A percentile compares a stretch with the other conserved stretches of the same genome.
These are phyloP conservation scores for Allobates femoralis DNA, from an alignment of 2,797 vertebrate genomes.

Conservation along the genomic window DNA sequence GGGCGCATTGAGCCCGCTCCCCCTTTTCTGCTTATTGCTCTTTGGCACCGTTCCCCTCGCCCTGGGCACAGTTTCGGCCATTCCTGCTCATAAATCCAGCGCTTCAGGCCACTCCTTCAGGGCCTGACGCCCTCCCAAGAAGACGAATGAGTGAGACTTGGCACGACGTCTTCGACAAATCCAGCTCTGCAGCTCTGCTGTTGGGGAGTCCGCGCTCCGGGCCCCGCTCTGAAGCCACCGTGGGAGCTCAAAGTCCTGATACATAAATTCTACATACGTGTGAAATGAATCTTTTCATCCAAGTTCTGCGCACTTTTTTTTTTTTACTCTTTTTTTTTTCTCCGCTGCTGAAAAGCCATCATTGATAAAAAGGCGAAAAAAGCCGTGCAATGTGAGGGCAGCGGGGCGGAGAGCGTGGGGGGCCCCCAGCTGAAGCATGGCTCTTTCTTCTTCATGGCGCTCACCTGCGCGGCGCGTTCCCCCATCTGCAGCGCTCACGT, in stretches of 20 bases:
- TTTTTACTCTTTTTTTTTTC: slow-evolving; percentile 40
- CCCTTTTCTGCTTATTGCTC: slow-evolving; percentile 35
- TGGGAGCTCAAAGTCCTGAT: slow-evolving; percentile 57
- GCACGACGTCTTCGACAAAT: slow-evolving; percentile 56
- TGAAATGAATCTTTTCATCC: slow-evolving; percentile 64
- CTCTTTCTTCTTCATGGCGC: slow-evolving; percentile 23
- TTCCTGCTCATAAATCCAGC: slow-evolving; percentile 59
- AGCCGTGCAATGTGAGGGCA: slow-evolving; percentile 30
- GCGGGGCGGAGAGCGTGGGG: slow-evolving; percentile 43
- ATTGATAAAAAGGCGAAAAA: slow-evolving; percentile 47
- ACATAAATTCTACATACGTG: slow-evolving; percentile 62
- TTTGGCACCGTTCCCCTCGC: slow-evolving; percentile 37
- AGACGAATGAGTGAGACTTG: slow-evolving; percentile 57
- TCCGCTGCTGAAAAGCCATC: slow-evolving; percentile 54
- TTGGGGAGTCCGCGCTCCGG: slow-evolving; percentile 46
- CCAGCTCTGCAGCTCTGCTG: slow-evolving; percentile 51
- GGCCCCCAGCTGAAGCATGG: slow-evolving; percentile 26
- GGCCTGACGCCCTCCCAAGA: slow-evolving; percentile 61
- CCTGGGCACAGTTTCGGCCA: slow-evolving; percentile 55
- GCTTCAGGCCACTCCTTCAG: slow-evolving; percentile 56
- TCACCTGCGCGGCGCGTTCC: slow-evolving; percentile 50
- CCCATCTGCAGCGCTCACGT: slow-evolving; percentile 34
- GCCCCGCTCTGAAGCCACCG: slow-evolving; percentile 53
- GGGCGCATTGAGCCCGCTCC: slow-evolving; percentile 1
- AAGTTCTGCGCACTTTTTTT: slow-evolving; percentile 48